Conservation (phyloP, 2,888 invertebrate species). For the Empis stercorea region DNA sequence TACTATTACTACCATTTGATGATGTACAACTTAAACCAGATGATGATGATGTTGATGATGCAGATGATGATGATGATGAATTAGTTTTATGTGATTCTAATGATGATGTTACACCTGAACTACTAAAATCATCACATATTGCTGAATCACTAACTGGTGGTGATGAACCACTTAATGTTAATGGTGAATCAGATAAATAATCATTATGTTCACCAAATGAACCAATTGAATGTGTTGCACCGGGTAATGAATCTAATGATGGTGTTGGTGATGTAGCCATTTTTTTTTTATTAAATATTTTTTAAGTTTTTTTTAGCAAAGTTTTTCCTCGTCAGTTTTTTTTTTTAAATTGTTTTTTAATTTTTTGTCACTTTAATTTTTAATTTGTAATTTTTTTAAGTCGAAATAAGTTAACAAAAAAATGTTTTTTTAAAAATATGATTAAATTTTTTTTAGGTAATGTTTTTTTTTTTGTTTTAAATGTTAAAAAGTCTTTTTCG, state of each 20-base stretch:
- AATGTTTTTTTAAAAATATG: too few relatives aligned
- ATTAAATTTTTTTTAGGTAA: too few relatives aligned
- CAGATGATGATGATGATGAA: slow-evolving; percentile 29
- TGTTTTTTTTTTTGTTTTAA: too few relatives aligned
- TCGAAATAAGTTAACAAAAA: background rate
- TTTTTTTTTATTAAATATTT: slow-evolving; percentile 51
- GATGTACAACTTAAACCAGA: slow-evolving; percentile 36
- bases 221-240: slow-evolving; percentile 71
- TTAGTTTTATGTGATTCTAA: slow-evolving; percentile 31
- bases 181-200: slow-evolving; percentile 60
- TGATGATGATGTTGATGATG: slow-evolving; percentile 14
- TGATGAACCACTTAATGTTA: slow-evolving; percentile 77
- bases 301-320: background rate
- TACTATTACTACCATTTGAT: background rate
- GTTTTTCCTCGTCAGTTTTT: background rate
- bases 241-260: slow-evolving; percentile 80
- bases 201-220: slow-evolving; percentile 71
- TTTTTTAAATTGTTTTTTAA: background rate
- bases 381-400: background rate
- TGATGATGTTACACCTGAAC: slow-evolving; percentile 24
- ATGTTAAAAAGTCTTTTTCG: too few relatives aligned
- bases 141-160: slow-evolving; percentile 76
- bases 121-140: slow-evolving; percentile 55
- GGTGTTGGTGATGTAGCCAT: slow-evolving; percentile 83
- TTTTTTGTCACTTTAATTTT: background rate